These are phyloP conservation scores for Drosophila elegans DNA, from an alignment of 1,140 invertebrate species.

Conservation along the genomic window DNA sequence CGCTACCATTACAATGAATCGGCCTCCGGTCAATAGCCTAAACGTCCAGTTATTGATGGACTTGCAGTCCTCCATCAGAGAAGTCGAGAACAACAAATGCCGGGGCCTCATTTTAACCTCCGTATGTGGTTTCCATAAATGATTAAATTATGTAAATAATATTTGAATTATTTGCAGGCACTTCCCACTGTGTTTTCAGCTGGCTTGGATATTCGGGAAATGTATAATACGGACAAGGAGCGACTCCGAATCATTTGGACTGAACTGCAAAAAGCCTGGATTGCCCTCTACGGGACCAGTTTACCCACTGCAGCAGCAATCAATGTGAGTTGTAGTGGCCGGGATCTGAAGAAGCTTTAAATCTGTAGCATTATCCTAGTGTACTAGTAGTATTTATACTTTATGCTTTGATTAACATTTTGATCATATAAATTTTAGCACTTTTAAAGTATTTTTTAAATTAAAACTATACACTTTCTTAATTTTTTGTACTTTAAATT, in stretches of 20 bases:
- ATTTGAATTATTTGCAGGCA: constrained; percentile 85
- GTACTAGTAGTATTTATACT: too few species aligned
- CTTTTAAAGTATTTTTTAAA: too few species aligned
- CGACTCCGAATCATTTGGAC: constrained; percentile 90
- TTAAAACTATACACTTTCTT: too few species aligned
- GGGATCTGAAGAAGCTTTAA: too few species aligned
- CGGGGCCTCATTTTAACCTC: constrained; percentile 93
- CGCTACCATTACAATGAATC: constrained; percentile 90
- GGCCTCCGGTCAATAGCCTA: constrained; percentile 92
- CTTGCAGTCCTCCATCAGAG: constrained; percentile 87
- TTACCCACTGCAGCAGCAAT: constrained; percentile 92
- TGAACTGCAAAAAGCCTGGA: constrained; percentile 91
- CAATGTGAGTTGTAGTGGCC: constrained; percentile 87
- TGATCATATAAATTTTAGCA: too few species aligned
- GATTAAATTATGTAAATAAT: neutral
- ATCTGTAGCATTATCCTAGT: too few species aligned
- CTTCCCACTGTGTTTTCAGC: constrained; percentile 91
- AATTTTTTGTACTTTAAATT: too few species aligned
- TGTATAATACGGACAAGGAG: constrained; percentile 91
- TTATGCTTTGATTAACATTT: too few species aligned
- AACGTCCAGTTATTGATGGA: constrained; percentile 90
- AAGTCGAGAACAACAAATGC: constrained; percentile 89
- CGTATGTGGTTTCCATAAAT: constrained; percentile 85
- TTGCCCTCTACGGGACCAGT: constrained; percentile 90
- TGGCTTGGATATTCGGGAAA: constrained; percentile 94